A percentile compares a stretch with the other conserved stretches of the same genome.
Evolutionary conservation across 2,888 invertebrate species (phyloP).

Genomic region (Heteromurus nitidus): DNA sequence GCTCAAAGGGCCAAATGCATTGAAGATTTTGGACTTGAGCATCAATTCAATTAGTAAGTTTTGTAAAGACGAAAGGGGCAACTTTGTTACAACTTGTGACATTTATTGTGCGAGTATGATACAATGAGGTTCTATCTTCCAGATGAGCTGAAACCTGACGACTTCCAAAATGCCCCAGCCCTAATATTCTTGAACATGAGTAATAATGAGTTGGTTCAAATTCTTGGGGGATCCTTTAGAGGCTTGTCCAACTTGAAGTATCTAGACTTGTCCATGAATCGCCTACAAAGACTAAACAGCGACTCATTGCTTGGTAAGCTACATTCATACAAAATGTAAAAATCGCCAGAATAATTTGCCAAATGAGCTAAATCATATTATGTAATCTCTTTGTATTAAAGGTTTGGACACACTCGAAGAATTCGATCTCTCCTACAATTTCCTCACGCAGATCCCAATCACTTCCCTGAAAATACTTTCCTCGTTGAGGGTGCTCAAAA

Average conservation of each 20-base stretch:
- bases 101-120: background rate
- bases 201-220: constrained; percentile 83
- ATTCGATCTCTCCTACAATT: constrained; percentile 90
- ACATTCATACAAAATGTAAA: background rate
- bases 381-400: constrained; percentile 69
- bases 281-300: constrained; percentile 87
- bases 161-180: constrained; percentile 83
- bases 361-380: background rate
- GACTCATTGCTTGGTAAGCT: constrained; percentile 83
- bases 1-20: constrained; percentile 85
- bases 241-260: constrained; percentile 82
- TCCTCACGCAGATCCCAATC: constrained; percentile 87
- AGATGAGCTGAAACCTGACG: constrained; percentile 83
- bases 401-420: constrained; percentile 85
- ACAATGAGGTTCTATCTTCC: constrained; percentile 69
- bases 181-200: constrained; percentile 87
- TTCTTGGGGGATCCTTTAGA: constrained; percentile 86
- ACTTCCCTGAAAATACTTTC: constrained; percentile 84
- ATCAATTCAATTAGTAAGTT: constrained; percentile 87
- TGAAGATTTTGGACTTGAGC: constrained; percentile 84
- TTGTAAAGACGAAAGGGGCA: background rate
- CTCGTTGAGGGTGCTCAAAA: constrained; percentile 84
- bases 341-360: background rate
- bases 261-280: constrained; percentile 86
- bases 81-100: background rate